A percentile compares a stretch with the other conserved stretches of the same genome.
These are phyloP conservation scores for Drosophila dives DNA, from an alignment of 2,888 invertebrate species.

Conservation along the genomic window DNA sequence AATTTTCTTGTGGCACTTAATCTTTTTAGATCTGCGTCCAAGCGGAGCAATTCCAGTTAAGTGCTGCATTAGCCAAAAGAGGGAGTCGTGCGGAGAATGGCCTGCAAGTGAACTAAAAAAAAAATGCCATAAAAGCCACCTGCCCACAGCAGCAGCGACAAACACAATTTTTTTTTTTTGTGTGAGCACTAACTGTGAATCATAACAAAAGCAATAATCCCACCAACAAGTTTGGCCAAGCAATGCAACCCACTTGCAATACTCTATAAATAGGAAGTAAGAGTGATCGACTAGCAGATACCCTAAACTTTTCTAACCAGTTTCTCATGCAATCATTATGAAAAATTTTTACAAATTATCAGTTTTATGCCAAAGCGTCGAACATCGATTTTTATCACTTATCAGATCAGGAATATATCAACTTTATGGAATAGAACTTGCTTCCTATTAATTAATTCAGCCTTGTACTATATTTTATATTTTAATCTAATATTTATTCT, in stretches of 20 bases:
- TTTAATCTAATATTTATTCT: neutral
- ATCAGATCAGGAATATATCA: neutral
- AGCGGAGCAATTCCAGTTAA: neutral
- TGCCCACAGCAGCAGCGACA: slow-evolving; percentile 21
- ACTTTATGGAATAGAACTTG: neutral
- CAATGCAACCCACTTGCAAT: neutral
- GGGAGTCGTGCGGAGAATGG: neutral
- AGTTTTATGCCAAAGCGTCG: neutral
- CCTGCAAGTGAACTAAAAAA: slow-evolving; percentile 13
- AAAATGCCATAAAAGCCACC: slow-evolving; percentile 24
- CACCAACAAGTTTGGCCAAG: neutral
- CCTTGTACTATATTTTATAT: neutral
- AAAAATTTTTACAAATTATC: neutral
- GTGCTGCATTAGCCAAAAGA: neutral
- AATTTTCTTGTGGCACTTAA: slow-evolving; percentile 8
- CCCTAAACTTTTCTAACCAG: neutral
- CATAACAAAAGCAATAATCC: neutral
- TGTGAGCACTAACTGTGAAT: slow-evolving; percentile 11
- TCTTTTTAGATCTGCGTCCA: slow-evolving; percentile 2
- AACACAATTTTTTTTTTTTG: neutral
- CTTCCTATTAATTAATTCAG: neutral
- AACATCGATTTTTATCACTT: neutral
- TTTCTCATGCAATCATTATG: neutral
- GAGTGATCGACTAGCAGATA: neutral
- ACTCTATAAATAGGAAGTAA: neutral